Evolutionary conservation across 1,140 invertebrate species (phyloP).

Genomic region (Philaenus spumarius): DNA sequence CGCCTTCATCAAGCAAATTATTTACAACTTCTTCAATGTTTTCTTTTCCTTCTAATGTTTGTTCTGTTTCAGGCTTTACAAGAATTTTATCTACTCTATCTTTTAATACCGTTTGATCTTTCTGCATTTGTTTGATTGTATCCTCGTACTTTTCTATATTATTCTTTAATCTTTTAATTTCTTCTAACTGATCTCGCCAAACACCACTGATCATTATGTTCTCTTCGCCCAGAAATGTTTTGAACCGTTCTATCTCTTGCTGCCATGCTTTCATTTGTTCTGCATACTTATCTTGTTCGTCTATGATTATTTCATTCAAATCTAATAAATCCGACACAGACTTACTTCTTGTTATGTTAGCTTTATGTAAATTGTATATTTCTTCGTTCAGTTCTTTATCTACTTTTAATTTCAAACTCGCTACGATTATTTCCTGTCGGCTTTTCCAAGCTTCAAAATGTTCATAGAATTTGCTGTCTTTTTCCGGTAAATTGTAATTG

Average conservation of each 20-base stretch:
- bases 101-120: slow-evolving; percentile 26
- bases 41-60: neutral
- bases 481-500: neutral
- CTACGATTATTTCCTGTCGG: neutral
- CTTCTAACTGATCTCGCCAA: slow-evolving; percentile 37
- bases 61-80: slow-evolving; percentile 29
- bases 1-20: neutral
- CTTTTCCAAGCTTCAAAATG: slow-evolving; percentile 7
- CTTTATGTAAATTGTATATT: slow-evolving; percentile 13
- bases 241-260: slow-evolving; percentile 55
- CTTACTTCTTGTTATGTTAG: slow-evolving; percentile 31
- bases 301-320: slow-evolving; percentile 37
- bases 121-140: slow-evolving; percentile 10
- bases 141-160: slow-evolving; percentile 37
- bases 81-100: slow-evolving; percentile 31
- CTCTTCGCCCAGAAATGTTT: slow-evolving; percentile 42
- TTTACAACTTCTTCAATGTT: slow-evolving; percentile 7
- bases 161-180: slow-evolving; percentile 35
- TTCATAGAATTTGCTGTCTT: slow-evolving; percentile 7
- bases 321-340: slow-evolving; percentile 38
- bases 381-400: neutral
- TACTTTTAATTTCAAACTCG: neutral
- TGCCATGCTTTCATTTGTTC: slow-evolving; percentile 50
- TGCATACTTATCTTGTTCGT: slow-evolving; percentile 38
- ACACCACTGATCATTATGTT: slow-evolving; percentile 34